These are phyloP conservation scores for Poeciliopsis gracilis DNA, from an alignment of 2,797 vertebrate genomes.

Conservation along the genomic window DNA sequence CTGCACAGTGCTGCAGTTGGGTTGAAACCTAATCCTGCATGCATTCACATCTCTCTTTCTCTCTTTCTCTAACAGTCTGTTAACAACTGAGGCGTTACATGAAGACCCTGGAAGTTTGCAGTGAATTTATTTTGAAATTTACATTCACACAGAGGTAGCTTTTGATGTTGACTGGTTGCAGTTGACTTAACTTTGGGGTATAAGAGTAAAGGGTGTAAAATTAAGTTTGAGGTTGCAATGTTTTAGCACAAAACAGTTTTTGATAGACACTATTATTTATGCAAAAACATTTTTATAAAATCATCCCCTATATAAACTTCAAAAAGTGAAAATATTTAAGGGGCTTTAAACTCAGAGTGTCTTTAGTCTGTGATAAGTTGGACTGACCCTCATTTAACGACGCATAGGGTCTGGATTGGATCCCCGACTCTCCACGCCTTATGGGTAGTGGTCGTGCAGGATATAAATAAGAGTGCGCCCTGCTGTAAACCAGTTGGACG, in stretches of 20 bases:
- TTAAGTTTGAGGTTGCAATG: not conserved
- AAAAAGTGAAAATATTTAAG: not conserved
- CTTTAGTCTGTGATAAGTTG: not conserved
- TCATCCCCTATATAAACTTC: not conserved
- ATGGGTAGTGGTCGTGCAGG: conserved; percentile 21
- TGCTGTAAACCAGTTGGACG: not conserved
- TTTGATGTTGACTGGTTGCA: no score
- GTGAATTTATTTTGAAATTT: no score
- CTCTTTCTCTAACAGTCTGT: no score
- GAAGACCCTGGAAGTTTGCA: no score
- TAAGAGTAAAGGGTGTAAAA: not conserved
- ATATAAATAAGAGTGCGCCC: conserved; percentile 44
- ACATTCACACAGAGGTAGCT: no score
- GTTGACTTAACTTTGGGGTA: not conserved
- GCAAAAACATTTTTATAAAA: not conserved
- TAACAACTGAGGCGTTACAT: no score
- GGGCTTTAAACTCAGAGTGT: not conserved
- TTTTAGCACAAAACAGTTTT: not conserved
- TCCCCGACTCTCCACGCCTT: conserved; percentile 45
- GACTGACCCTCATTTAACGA: not conserved
- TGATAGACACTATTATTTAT: not conserved
- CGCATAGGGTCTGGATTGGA: conserved; percentile 40
- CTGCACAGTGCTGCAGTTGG: no score
- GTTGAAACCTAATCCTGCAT: no score
- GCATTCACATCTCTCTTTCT: no score